Conservation (phyloP, 2,888 invertebrate genomes). For the Anthoptus insignis region DNA sequence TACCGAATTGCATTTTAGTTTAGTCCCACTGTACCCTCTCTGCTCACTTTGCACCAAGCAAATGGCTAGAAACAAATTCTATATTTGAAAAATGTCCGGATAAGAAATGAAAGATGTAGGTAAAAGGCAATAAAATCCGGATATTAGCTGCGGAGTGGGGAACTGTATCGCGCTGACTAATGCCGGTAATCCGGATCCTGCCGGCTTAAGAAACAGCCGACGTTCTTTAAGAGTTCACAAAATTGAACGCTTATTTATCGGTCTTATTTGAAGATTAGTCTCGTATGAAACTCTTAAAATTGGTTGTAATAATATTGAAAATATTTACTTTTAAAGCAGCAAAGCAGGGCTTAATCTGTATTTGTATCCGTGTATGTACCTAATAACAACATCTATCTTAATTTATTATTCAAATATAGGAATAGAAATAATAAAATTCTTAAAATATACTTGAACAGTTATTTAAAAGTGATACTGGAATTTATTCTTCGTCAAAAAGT, state of each 20-base stretch:
- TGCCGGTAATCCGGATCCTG: constrained; percentile 22
- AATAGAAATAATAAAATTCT: too few relatives aligned
- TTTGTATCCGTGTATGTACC: too few relatives aligned
- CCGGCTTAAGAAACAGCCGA: constrained; percentile 22
- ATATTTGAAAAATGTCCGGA: constrained; percentile 11
- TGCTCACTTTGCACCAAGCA: constrained; percentile 31
- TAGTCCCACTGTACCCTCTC: constrained; percentile 27
- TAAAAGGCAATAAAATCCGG: constrained; percentile 29
- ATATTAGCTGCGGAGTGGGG: constrained; percentile 30
- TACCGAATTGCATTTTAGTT: constrained; percentile 37
- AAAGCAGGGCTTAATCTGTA: too few relatives aligned
- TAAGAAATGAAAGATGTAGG: constrained; percentile 9
- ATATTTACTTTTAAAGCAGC: too few relatives aligned
- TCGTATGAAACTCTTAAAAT: constrained; percentile 1
- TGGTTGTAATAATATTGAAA: neutral
- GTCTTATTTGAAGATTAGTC: constrained; percentile 9
- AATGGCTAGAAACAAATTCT: constrained; percentile 28
- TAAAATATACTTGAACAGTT: too few relatives aligned
- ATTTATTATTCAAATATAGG: too few relatives aligned
- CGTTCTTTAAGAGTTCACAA: constrained; percentile 31
- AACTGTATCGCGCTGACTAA: constrained; percentile 31
- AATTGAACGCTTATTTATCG: constrained; percentile 34
- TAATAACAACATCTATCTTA: too few relatives aligned
- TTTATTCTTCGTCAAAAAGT: too few relatives aligned
- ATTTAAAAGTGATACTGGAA: too few relatives aligned